These are phyloP conservation scores for Ctena decussata DNA, from an alignment of 2,888 invertebrate species.

Conservation along the genomic window DNA sequence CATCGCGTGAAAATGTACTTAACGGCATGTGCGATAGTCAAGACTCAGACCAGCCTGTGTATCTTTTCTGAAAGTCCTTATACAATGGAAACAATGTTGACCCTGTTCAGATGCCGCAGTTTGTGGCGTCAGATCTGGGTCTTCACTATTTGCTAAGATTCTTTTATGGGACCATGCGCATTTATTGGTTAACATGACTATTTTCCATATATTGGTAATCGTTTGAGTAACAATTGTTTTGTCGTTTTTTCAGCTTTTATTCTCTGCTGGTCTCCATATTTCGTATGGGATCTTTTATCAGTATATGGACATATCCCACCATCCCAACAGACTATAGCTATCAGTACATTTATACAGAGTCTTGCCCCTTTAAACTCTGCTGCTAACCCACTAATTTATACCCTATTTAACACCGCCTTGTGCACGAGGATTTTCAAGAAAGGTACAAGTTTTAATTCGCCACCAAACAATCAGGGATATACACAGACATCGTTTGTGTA, in stretches of 20 bases:
- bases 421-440: conserved; percentile 89
- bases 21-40: too few species aligned
- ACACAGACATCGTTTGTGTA: background rate
- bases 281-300: conserved; percentile 75
- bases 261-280: conserved; percentile 80
- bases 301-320: conserved; percentile 63
- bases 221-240: background rate
- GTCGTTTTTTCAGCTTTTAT: conserved; percentile 73
- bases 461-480: conserved; percentile 34
- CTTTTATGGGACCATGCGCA: too few species aligned
- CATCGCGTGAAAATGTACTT: too few species aligned
- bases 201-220: too few species aligned
- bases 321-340: conserved; percentile 88
- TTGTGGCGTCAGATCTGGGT: too few species aligned
- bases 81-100: too few species aligned
- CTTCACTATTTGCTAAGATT: too few species aligned
- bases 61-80: too few species aligned
- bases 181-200: too few species aligned
- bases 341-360: conserved; percentile 97
- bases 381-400: conserved; percentile 97
- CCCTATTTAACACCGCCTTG: conserved; percentile 96
- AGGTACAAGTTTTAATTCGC: conserved; percentile 49
- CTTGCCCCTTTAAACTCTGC: conserved; percentile 97
- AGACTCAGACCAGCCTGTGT: too few species aligned
- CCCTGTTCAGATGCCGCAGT: too few species aligned